These are phyloP conservation scores for Dicyrtoma fusca DNA, from an alignment of 2,888 invertebrate genomes.

Conservation along the genomic window DNA sequence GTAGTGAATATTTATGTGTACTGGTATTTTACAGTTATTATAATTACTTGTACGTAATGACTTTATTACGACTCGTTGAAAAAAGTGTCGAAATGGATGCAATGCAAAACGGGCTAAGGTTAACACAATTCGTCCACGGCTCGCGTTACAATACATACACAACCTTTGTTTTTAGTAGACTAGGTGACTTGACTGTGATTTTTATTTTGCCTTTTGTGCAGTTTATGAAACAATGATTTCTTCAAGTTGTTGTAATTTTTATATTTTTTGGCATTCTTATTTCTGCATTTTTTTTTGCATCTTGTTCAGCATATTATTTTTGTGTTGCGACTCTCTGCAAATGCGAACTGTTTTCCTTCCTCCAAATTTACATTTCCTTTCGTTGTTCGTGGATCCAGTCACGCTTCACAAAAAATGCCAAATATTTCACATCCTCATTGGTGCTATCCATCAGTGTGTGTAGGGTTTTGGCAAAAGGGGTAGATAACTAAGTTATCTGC, in stretches of 20 bases:
- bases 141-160: slow-evolving; percentile 14
- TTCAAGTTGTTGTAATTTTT: slow-evolving; percentile 24
- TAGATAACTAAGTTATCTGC: neutral
- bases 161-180: slow-evolving; percentile 27
- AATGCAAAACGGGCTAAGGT: slow-evolving; percentile 21
- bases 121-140: neutral
- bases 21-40: too few species aligned
- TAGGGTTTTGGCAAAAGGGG: neutral
- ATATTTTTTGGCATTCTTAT: slow-evolving; percentile 3
- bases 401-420: slow-evolving; percentile 6
- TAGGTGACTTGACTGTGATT: slow-evolving; percentile 39
- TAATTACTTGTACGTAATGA: neutral
- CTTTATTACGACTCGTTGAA: neutral
- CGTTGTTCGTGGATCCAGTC: neutral
- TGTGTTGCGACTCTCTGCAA: neutral
- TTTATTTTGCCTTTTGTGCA: slow-evolving; percentile 35
- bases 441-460: neutral
- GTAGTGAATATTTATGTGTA: too few species aligned
- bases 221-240: slow-evolving; percentile 36
- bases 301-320: slow-evolving; percentile 6
- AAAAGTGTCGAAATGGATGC: slow-evolving; percentile 26
- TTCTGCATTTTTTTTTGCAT: slow-evolving; percentile 16
- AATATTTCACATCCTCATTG: neutral
- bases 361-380: neutral
- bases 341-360: neutral